phyloP scores from a whole-genome alignment of 2,113 vertebrate species.

The Nestor notabilis region DNA sequence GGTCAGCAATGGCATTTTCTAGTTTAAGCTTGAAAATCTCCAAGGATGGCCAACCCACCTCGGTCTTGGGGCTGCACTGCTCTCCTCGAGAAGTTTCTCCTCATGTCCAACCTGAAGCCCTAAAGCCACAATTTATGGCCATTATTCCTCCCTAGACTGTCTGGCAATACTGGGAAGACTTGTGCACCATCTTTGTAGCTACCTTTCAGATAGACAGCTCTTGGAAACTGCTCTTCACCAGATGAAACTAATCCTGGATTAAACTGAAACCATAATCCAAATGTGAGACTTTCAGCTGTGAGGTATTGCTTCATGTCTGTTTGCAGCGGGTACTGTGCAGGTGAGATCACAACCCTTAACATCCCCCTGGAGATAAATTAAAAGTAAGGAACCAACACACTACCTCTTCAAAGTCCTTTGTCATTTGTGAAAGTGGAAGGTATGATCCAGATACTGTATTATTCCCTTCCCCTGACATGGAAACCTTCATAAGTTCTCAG shows the following conservation, averaged over 20 bases:
- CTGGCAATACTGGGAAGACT: neutral
- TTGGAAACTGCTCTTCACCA: neutral
- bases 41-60: neutral
- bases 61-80: neutral
- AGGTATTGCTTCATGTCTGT: neutral
- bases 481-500: neutral
- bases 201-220: neutral
- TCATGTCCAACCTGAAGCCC: neutral
- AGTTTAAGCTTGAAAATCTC: neutral
- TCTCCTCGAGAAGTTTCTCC: neutral
- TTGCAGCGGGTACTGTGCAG: neutral
- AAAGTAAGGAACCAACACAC: neutral
- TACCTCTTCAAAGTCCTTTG: neutral
- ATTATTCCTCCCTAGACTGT: neutral
- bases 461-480: neutral
- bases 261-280: neutral
- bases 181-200: neutral
- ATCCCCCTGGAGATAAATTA: neutral
- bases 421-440: neutral
- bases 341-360: neutral
- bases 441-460: neutral
- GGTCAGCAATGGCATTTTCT: neutral
- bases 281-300: neutral
- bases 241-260: neutral
- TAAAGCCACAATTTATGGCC: neutral